Conservation (phyloP, 2,113 vertebrate genomes). For the Pantherophis guttatus region DNA sequence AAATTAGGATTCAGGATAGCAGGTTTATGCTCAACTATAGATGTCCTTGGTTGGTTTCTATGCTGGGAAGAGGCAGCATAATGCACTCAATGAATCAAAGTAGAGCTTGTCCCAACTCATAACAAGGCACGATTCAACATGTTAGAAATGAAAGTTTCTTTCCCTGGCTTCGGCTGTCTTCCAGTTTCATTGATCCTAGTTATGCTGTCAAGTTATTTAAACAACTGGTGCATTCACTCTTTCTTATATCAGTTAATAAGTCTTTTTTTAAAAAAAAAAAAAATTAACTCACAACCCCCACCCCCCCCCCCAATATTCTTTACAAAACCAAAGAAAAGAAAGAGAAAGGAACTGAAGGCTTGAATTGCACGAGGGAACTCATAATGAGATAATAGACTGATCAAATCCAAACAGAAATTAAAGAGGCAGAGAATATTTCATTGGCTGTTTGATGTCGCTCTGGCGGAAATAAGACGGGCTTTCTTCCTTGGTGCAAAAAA, state of each 20-base stretch:
- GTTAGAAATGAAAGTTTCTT: conserved; percentile 26
- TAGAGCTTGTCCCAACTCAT: conserved; percentile 41
- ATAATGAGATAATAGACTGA: neutral
- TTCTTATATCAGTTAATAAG: neutral
- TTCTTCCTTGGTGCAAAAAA: conserved; percentile 9
- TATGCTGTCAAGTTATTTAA: conserved; percentile 20
- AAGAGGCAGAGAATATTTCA: fast-evolving
- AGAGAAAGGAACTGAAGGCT: fast-evolving
- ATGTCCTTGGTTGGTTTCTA: neutral
- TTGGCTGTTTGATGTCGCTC: fast-evolving
- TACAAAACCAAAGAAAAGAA: neutral
- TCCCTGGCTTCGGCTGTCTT: conserved; percentile 31
- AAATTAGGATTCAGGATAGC: neutral
- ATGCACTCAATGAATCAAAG: conserved; percentile 29
- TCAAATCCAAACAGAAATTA: neutral
- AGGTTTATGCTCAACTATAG: neutral
- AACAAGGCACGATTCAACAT: conserved; percentile 44
- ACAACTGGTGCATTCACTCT: conserved; percentile 33
- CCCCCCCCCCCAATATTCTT: neutral
- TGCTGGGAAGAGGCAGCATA: neutral
- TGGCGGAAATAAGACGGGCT: neutral
- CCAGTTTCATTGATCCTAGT: neutral
- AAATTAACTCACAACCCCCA: neutral
- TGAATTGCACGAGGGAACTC: neutral
- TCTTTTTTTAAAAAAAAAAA: conserved; percentile 11